phyloP scores from a whole-genome alignment of 2,113 vertebrate species.

The Azemiops feae region DNA sequence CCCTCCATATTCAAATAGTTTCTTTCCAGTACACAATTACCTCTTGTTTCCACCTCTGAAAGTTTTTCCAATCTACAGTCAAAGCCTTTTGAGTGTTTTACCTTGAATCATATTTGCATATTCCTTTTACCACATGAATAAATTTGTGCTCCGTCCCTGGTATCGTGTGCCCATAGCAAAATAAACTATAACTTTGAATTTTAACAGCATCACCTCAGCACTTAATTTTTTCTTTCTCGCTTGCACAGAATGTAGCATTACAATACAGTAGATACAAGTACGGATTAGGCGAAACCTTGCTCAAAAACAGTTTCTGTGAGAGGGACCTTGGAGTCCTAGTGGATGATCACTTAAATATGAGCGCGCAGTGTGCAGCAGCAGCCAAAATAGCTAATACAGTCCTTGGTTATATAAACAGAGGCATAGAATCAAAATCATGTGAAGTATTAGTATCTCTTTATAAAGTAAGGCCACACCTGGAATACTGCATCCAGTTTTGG shows the following conservation, averaged over 20 bases:
- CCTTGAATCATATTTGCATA: background rate
- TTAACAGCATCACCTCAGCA: background rate
- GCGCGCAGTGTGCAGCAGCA: background rate
- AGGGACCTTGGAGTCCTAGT: background rate
- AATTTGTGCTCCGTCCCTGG: background rate
- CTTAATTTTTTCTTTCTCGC: background rate
- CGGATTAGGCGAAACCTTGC: too few relatives aligned
- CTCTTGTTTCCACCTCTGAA: background rate
- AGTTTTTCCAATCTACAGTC: background rate
- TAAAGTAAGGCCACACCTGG: too few relatives aligned
- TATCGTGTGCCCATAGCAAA: background rate
- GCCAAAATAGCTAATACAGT: background rate
- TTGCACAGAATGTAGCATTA: background rate
- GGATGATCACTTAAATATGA: background rate
- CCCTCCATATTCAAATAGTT: background rate
- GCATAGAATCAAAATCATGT: background rate
- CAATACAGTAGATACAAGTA: too few relatives aligned
- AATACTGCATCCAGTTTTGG: too few relatives aligned
- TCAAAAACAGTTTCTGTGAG: too few relatives aligned
- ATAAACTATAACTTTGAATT: background rate
- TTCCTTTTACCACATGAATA: background rate
- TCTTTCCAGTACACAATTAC: background rate
- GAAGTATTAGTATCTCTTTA: background rate
- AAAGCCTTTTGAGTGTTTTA: background rate
- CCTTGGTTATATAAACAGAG: background rate